Evolutionary conservation across 2,888 invertebrate species (phyloP), one percentile per base, ranked within the genome.

Genomic region (Euplagia quadripunctaria): DNA sequence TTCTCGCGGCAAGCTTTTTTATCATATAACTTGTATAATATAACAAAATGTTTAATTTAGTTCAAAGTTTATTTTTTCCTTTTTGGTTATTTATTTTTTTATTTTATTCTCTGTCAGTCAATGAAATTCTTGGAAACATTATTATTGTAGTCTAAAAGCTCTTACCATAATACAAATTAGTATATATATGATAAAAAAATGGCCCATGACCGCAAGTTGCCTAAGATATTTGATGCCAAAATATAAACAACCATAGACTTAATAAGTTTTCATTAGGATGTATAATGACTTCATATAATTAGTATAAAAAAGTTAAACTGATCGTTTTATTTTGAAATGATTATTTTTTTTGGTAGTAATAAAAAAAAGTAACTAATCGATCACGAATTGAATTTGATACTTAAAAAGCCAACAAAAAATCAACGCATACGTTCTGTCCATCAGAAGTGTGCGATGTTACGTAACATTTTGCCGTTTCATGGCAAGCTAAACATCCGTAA

Each of bases 391-490:
- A 76, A 76, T 76, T 76, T 52, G 70, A 73, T 70, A 70, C 51
- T 41, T 70, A 70, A 72, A 72, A n/a, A 63, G 64, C 42, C 63
- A 77, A 76, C 73, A 78, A 76, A 83, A 86, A 85, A 86, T 82
- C 72, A 68, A 75, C 80, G 84, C 82, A 80, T 74, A 79, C 73
- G 82, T 46, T 43, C 61, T 64, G 55, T 58, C 85, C 86, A 83
- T 88, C 87, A 85, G 85, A 88, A 86, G 79, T 84, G 74, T 77
- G 55, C 73, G 67, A 68, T 76, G 83, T 82, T 84, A 82, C 81
- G 81, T 66, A 88, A 85, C 80, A 86, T 87, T 89, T 87, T 82
- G 86, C 87, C 82, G 83, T 89, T 86, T 81, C 82, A 87, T 89
- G 84, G 80, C 81, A 64, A 75, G 72, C 65, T 69, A 65, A 58